Conservation (phyloP, 2,888 invertebrate genomes). For the Eilema caniola region DNA sequence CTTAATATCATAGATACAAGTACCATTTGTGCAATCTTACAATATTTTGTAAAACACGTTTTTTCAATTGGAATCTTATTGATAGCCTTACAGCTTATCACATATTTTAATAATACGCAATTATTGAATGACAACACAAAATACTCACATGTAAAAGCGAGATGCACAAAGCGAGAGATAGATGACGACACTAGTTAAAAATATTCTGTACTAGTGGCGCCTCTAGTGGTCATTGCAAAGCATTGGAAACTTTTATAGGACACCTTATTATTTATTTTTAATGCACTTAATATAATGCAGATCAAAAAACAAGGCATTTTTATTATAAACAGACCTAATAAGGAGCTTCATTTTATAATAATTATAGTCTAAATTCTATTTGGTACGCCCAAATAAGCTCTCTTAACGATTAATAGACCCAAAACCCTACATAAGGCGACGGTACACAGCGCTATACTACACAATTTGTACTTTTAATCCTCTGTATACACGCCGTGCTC, state of each 20-base stretch:
- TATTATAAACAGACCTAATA: background rate
- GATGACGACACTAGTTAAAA: background rate
- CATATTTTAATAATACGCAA: background rate
- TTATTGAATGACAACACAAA: background rate
- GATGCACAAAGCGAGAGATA: background rate
- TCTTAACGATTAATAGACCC: background rate
- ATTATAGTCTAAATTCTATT: background rate
- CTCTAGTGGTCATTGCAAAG: background rate
- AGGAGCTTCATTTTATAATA: background rate
- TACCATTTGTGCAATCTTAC: conserved; percentile 9
- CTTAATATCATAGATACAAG: background rate
- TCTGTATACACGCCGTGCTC: background rate
- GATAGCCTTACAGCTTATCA: background rate
- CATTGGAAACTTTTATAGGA: background rate
- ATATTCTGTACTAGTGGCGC: background rate
- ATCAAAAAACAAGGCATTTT: background rate
- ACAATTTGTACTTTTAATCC: conserved; percentile 13
- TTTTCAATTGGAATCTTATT: background rate
- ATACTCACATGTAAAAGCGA: background rate
- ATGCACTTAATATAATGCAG: background rate
- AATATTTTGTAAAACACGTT: background rate
- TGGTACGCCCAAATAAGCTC: background rate
- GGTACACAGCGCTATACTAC: background rate
- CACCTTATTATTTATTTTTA: background rate
- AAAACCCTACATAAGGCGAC: background rate